Percentiles rank a stretch among this genome's conserved stretches.
These are phyloP conservation scores for Petrolisthes cinctipes DNA, from an alignment of 2,888 invertebrate species.

Conservation along the genomic window DNA sequence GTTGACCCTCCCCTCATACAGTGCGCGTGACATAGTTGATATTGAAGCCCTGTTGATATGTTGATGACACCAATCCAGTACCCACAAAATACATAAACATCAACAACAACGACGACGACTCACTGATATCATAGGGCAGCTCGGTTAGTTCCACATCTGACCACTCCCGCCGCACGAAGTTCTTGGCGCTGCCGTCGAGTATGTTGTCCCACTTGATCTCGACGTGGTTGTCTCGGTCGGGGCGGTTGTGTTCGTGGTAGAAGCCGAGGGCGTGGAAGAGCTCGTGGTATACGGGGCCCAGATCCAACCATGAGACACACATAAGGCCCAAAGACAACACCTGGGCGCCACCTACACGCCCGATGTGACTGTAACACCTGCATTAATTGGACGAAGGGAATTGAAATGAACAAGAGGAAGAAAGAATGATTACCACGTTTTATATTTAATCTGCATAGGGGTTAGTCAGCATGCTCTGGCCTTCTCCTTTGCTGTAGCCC, in stretches of 20 bases:
- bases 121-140: constrained; percentile 64
- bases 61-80: background rate
- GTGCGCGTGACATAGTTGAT: too few relatives aligned
- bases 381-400: background rate
- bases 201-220: constrained; percentile 69
- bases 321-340: constrained; percentile 70
- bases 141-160: constrained; percentile 41
- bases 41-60: too few relatives aligned
- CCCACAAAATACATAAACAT: too few relatives aligned
- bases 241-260: constrained; percentile 71
- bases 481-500: too few relatives aligned
- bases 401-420: background rate
- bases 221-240: constrained; percentile 70
- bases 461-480: too few relatives aligned
- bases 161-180: constrained; percentile 49
- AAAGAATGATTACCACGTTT: background rate
- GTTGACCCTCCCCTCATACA: too few relatives aligned
- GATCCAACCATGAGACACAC: constrained; percentile 54
- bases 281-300: constrained; percentile 68
- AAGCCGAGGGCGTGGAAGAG: constrained; percentile 71
- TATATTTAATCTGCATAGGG: background rate
- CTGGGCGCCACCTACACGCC: constrained; percentile 73
- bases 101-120: background rate
- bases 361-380: constrained; percentile 73
- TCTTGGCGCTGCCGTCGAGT: constrained; percentile 46